Conservation (phyloP, 2,797 vertebrate species). For the Enteromius fasciolatus region DNA sequence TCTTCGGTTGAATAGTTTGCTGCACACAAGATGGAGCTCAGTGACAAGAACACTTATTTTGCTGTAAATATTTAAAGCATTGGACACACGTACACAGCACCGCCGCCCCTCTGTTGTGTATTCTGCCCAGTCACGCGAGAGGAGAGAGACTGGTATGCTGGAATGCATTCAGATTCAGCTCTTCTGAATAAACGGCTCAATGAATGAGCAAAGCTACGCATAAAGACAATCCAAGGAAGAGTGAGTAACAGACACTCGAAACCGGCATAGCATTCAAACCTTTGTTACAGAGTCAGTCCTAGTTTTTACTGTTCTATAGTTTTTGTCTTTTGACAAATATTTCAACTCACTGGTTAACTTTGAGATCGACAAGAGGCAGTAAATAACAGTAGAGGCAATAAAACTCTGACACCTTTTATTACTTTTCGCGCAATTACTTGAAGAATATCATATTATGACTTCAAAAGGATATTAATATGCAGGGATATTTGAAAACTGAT, state of each 20-base stretch:
- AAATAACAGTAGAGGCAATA: no score
- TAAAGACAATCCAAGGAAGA: conserved; percentile 29
- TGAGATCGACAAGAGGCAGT: no score
- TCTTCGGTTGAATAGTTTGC: conserved; percentile 2
- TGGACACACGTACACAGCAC: not conserved
- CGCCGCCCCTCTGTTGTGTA: conserved; percentile 25
- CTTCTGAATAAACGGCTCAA: conserved; percentile 48
- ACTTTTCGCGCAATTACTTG: no score
- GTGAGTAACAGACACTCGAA: not conserved
- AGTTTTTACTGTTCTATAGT: not conserved
- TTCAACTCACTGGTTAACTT: no score
- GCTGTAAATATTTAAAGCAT: conserved; percentile 26
- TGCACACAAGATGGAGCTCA: not conserved
- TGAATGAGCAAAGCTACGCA: conserved; percentile 42
- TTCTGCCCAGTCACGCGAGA: conserved; percentile 42
- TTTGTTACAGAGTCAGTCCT: not conserved
- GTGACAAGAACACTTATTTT: conserved; percentile 6
- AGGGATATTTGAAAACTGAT: no score
- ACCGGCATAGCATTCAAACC: not conserved
- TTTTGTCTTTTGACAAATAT: not conserved
- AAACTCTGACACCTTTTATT: no score
- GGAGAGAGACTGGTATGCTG: conserved; percentile 33
- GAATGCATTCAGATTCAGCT: conserved; percentile 48
- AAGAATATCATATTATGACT: no score
- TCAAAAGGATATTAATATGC: no score